Percentiles rank a stretch among this genome's conserved stretches.
phyloP scores from a whole-genome alignment of 2,888 invertebrate species.

The Carterocephalus palaemon region DNA sequence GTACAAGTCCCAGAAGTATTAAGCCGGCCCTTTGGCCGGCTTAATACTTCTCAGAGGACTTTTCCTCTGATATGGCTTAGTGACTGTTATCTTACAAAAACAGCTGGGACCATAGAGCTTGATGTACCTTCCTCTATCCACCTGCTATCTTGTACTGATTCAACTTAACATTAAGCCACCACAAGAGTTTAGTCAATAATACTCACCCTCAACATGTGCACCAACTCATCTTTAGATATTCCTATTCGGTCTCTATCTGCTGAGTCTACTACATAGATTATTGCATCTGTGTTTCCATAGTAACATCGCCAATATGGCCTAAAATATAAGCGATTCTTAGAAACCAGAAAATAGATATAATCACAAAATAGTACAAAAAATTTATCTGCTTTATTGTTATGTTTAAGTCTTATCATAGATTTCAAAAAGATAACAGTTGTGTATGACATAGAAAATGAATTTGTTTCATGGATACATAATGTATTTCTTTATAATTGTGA shows the following conservation, averaged over 20 bases:
- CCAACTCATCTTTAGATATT: conserved; percentile 98
- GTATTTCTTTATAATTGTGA: not conserved
- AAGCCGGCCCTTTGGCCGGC: no score
- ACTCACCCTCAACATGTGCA: conserved; percentile 96
- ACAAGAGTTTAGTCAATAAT: not conserved
- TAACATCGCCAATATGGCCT: conserved; percentile 99
- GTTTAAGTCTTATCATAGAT: conserved; percentile 1
- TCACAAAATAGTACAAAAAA: conserved; percentile 8
- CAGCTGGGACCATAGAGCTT: no score
- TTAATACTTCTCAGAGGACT: no score
- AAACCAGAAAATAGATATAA: conserved; percentile 21
- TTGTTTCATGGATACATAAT: not conserved
- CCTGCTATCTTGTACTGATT: no score
- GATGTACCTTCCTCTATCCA: no score
- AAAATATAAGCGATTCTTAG: conserved; percentile 45
- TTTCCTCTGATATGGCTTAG: no score
- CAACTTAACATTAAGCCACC: no score
- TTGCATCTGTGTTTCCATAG: conserved; percentile 99
- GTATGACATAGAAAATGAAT: not conserved
- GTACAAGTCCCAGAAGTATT: no score
- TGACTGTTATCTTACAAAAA: no score
- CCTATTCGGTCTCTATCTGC: conserved; percentile 99
- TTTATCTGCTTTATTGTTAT: not conserved
- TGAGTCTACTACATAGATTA: conserved; percentile 99
- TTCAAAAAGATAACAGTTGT: not conserved